Base-by-base conservation (phyloP, 2,113 vertebrate genomes). In the Lepidothrix coronata region DNA sequence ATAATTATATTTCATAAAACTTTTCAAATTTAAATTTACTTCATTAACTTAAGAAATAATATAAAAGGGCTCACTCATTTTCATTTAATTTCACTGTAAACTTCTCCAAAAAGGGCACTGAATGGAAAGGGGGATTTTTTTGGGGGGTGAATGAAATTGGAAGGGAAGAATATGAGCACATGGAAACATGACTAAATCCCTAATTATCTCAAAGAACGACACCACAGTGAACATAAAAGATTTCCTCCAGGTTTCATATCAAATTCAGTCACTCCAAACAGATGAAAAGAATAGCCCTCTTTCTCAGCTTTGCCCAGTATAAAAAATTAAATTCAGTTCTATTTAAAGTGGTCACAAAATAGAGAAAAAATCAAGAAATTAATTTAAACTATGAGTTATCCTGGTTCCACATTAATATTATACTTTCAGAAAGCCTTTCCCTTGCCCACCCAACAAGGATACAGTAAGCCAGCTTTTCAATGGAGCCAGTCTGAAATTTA, bases 341-440 rank as follows among this genome's bases (percentile, higher is more conserved):
- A 44, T 63, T 35, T 68, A 59, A 87, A 78, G 4, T 41, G 72
- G 55, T 68, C 43, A 91, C 41, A 85, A 91, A 92, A 89, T 39
- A 73, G 33, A 27, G 24, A 91, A 95, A 95, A 89, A 96, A 89
- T 57, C 74, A 86, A 88, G 59, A 55, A 68, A 94, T 89, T 30
- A 81, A 78, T 89, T 75, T 8, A 72, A 71, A 65, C 15, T 28
- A 28, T 28, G 35, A 65, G 27, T 41, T 92, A 14, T 14, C 61
- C 19, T 65, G n/a, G 35, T 46, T 94, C 25, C 66, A 33, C 21
- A n/a, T n/a, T 44, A 54, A 63, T 52, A 41, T n/a, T 19, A 16
- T 13, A 68, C 17, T 87, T 59, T 68, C 62, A 77, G 61, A 87
- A 89, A 88, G 33, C 51, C 59, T 91, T 57, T 83, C 33, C 48